Percentiles rank a stretch among this genome's conserved stretches.
phyloP scores from a whole-genome alignment of 1,140 invertebrate species.

The Hormaphis cornu region DNA sequence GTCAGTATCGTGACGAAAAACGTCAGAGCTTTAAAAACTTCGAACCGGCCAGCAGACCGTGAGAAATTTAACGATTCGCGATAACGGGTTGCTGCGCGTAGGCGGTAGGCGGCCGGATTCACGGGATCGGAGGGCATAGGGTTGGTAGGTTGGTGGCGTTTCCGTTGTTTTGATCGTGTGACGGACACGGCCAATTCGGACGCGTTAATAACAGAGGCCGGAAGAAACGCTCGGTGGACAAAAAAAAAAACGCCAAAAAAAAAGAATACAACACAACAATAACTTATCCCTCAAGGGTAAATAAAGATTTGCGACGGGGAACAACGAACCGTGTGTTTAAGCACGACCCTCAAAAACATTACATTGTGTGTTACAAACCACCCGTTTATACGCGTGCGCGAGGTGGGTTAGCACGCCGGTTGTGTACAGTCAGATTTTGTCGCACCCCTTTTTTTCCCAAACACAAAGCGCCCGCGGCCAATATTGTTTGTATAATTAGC shows the following conservation, averaged over 20 bases:
- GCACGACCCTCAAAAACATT: not conserved
- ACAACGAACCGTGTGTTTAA: not conserved
- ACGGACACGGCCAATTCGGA: conserved; percentile 26
- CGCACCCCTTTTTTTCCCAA: not conserved
- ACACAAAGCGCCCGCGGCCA: not conserved
- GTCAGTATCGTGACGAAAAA: too few relatives aligned
- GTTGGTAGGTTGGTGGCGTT: not conserved
- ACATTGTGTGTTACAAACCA: not conserved
- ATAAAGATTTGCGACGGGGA: not conserved
- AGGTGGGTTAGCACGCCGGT: not conserved
- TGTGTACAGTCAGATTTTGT: not conserved
- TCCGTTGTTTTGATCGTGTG: not conserved
- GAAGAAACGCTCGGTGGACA: not conserved
- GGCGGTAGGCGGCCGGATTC: not conserved
- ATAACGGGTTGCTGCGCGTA: not conserved
- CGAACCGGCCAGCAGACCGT: too few relatives aligned
- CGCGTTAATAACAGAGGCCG: conserved; percentile 25
- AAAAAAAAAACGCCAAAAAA: not conserved
- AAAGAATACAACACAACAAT: conserved; percentile 7
- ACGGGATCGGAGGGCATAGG: not conserved
- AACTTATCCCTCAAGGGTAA: conserved; percentile 25
- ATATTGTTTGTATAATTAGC: not conserved
- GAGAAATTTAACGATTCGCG: not conserved
- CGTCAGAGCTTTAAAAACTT: too few relatives aligned
- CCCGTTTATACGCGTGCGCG: conserved; percentile 10